Base-by-base conservation (phyloP, 92 coral and sea anemone genomes). In the Zoanthus sociatus region DNA sequence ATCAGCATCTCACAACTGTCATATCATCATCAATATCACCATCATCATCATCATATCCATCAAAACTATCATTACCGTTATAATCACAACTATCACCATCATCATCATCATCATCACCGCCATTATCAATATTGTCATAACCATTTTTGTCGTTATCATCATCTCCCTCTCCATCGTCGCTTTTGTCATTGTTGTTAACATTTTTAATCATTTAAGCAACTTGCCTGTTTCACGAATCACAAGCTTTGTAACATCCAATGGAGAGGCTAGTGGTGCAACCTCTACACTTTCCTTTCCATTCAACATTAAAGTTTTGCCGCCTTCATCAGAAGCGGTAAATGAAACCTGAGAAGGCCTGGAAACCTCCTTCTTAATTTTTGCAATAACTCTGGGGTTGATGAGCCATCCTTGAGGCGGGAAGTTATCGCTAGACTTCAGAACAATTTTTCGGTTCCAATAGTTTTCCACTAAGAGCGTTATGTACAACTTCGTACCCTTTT, bases 321-420 rank as follows among this genome's bases (percentile, higher is more conserved):
- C 88, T 16, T 64, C 56, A 13, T 90, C 92, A 72, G 45, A 70
- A 7, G 96, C 94, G 21, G 47, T 74, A 44, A 94, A 93, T 8
- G 89, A 78, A 47, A 94, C 88, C 82, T 88, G 87, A 16, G 98
- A 84, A 8, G 95, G 95, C 47, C 89, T 89, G 70, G 92, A 84
- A 3, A 93, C 94, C 30, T 94, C 94, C 61, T 93, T 94, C 83
- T 89, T 94, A 83, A 94, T 93, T 94, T 91, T 93, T 9, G 86
- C 96, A 5, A 89, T 89, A 7, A 78, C 84, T 10, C 81, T 90
- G 37, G 92, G 55, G 14, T 86, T 94, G 74, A 94, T 86, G 5
- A 92, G 50, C 83, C 91, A 93, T 4, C 95, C 95, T 37, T 84
- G 77, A 3, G 88, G 77, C 9, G 98, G 98, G 77, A 84, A 91